phyloP scores from a whole-genome alignment of 1,140 invertebrate genomes.

The Batillaria attramentaria region DNA sequence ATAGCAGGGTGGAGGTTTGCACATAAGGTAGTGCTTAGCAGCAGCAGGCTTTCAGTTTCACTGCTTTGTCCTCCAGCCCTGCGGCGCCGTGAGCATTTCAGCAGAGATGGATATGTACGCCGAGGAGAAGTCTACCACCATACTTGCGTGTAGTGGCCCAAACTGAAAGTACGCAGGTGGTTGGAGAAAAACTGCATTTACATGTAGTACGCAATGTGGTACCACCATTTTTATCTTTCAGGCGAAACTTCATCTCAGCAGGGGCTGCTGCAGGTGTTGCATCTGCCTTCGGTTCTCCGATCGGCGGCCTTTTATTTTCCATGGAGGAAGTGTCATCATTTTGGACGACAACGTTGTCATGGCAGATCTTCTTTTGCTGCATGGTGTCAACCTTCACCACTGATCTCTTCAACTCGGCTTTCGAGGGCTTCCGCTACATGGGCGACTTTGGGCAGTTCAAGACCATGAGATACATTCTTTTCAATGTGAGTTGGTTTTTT shows the following conservation, averaged over 20 bases:
- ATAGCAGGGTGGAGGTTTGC: too few species aligned
- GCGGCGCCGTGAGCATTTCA: too few species aligned
- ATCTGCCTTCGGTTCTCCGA: constrained; percentile 96
- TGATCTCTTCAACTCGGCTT: constrained; percentile 72
- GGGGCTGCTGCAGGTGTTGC: constrained; percentile 96
- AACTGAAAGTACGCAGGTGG: too few species aligned
- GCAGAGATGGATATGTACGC: too few species aligned
- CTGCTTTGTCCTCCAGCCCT: too few species aligned
- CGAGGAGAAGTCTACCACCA: too few species aligned
- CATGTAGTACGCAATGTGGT: background rate
- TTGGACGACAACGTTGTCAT: constrained; percentile 72
- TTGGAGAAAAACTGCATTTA: too few species aligned
- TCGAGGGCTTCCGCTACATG: constrained; percentile 67
- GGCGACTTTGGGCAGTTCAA: constrained; percentile 71
- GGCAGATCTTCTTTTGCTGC: constrained; percentile 74
- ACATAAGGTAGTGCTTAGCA: too few species aligned
- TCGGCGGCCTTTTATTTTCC: constrained; percentile 96
- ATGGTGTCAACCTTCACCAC: constrained; percentile 73
- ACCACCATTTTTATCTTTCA: constrained; percentile 67
- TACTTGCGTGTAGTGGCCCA: too few species aligned
- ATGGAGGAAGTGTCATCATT: constrained; percentile 87
- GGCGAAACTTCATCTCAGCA: constrained; percentile 97
- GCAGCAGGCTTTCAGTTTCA: too few species aligned
- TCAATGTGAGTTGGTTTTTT: constrained; percentile 60
- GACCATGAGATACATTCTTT: constrained; percentile 68